Conservation (phyloP, 2,888 invertebrate genomes). For the Leptogaster cylindrica region DNA sequence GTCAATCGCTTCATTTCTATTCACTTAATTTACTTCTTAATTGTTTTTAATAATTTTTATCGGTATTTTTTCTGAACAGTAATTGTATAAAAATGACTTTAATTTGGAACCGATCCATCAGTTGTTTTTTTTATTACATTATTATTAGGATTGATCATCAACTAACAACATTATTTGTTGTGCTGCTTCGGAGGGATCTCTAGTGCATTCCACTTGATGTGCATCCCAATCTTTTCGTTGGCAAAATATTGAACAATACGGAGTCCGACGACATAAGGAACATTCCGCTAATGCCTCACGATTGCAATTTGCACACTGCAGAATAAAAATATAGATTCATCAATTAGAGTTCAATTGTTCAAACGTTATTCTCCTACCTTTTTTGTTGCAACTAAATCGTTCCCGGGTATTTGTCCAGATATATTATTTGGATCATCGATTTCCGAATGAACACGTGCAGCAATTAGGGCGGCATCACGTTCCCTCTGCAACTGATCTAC, state of each 20-base stretch:
- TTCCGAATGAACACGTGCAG: slow-evolving; percentile 72
- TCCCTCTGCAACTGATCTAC: slow-evolving; percentile 70
- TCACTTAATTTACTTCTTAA: background rate
- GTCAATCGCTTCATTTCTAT: slow-evolving; percentile 13
- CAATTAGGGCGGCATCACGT: slow-evolving; percentile 70
- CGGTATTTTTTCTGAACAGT: too few relatives aligned
- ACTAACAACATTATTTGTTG: slow-evolving; percentile 88
- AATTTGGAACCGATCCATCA: slow-evolving; percentile 7
- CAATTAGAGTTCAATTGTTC: background rate
- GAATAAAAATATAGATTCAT: too few relatives aligned
- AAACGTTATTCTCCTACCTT: slow-evolving; percentile 71
- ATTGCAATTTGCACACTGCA: slow-evolving; percentile 90
- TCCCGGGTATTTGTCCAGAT: slow-evolving; percentile 62
- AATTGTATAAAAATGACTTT: slow-evolving; percentile 25
- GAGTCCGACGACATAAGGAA: slow-evolving; percentile 82
- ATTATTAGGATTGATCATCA: slow-evolving; percentile 68
- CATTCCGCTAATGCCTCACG: slow-evolving; percentile 87
- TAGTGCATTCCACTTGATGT: slow-evolving; percentile 84
- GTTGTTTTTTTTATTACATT: background rate
- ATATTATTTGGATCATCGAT: slow-evolving; percentile 64
- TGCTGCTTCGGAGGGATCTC: slow-evolving; percentile 72
- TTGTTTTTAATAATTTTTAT: slow-evolving; percentile 1
- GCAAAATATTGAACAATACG: slow-evolving; percentile 89
- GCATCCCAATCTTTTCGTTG: slow-evolving; percentile 89
- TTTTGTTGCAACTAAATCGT: slow-evolving; percentile 72